phyloP scores from a whole-genome alignment of 2,888 invertebrate species.

The Lasioglossum leucozonium region DNA sequence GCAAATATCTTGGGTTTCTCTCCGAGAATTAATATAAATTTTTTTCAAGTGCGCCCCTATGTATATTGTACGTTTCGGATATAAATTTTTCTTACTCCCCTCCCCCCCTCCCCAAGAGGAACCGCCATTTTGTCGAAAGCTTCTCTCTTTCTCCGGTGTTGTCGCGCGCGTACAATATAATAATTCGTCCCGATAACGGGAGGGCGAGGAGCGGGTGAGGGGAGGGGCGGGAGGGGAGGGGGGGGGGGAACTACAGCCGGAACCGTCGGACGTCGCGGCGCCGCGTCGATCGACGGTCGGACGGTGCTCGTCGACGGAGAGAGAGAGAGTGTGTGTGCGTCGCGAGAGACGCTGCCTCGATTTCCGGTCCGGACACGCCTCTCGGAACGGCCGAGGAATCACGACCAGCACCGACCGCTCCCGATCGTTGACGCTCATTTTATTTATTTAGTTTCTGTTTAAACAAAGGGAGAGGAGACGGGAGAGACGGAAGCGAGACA shows the following conservation, averaged over 20 bases:
- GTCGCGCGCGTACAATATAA: too few relatives aligned
- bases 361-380: background rate
- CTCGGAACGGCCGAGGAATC: background rate
- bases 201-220: too few relatives aligned
- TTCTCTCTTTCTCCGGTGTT: too few relatives aligned
- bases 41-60: background rate
- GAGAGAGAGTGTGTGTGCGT: too few relatives aligned
- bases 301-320: background rate
- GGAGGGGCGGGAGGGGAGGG: too few relatives aligned
- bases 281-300: slow-evolving; percentile 18
- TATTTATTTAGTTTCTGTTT: too few relatives aligned
- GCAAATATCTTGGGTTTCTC: background rate
- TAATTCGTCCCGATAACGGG: background rate
- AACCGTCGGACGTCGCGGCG: slow-evolving; percentile 35
- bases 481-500: slow-evolving; percentile 49
- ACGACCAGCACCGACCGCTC: background rate
- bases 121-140: too few relatives aligned
- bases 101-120: too few relatives aligned
- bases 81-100: too few relatives aligned
- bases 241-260: background rate
- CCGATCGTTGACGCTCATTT: too few relatives aligned
- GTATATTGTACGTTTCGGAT: background rate
- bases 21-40: background rate
- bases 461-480: slow-evolving; percentile 55
- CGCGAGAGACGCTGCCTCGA: too few relatives aligned